Conservation (phyloP, 2,113 vertebrate species). For the Malurus alboscapulatus region DNA sequence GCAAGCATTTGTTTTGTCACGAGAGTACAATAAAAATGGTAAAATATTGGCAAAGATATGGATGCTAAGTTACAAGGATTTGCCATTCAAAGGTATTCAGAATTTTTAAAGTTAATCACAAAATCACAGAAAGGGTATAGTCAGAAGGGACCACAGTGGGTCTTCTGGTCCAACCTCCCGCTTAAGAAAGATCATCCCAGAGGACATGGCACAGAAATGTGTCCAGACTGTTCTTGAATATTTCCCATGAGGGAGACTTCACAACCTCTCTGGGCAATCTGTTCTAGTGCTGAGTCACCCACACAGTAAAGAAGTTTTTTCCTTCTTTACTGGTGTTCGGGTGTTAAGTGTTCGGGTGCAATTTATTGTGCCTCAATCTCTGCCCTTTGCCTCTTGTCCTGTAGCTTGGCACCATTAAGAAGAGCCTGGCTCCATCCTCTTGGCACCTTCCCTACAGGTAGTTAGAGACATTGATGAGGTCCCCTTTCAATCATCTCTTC, state of each 20-base stretch:
- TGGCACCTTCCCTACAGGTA: neutral
- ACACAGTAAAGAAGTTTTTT: neutral
- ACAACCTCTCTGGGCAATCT: neutral
- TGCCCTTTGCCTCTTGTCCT: neutral
- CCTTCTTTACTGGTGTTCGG: neutral
- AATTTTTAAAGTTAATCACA: neutral
- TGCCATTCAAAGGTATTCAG: neutral
- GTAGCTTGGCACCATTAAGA: neutral
- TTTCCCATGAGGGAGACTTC: neutral
- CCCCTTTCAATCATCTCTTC: neutral
- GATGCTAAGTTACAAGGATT: neutral
- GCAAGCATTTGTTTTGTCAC: neutral
- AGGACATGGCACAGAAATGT: neutral
- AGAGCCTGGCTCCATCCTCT: neutral
- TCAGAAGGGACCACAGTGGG: neutral
- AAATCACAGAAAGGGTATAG: neutral
- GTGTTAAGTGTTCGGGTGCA: neutral
- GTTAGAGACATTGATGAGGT: neutral
- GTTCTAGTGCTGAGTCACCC: neutral
- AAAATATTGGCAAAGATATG: neutral
- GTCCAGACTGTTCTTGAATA: neutral
- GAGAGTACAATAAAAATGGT: neutral
- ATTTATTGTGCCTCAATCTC: neutral
- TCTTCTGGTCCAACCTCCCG: neutral
- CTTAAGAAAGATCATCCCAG: neutral